Base-by-base conservation (phyloP, 2,797 vertebrate genomes). In the Tympanoctomys barrerae region DNA sequence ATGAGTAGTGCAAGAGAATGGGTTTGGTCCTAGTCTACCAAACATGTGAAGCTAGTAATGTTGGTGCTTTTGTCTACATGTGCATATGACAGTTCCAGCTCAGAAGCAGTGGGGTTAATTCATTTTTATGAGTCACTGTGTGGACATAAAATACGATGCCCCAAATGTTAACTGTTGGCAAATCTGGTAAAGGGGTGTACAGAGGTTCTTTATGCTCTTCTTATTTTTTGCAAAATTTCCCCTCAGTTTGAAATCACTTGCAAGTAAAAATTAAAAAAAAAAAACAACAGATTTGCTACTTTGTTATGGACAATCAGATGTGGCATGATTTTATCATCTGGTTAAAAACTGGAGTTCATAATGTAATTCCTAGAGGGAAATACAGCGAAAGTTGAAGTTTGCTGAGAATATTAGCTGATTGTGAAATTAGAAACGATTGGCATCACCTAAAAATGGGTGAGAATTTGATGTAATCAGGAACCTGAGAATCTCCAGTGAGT, bases 171-270 rank as follows among this genome's bases (percentile, higher is more conserved):
- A 24, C 13, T 22, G 10, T 33, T 77, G 80, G 36, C 57, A 11
- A 79, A n/a, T 68, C 24, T 42, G 7, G 13, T n/a, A 64, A 68
- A 93, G 13, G 14, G 4, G 12, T 19, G 24, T 14, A 28, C 24
- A 21, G 36, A 33, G 54, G 39, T 78, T 92, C 36, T 89, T 87
- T 12, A 13, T 21, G 42, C 3, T 79, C 21, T 82, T 94, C 42
- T 59, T 89, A 66, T 42, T 77, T 57, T 52, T 77, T 18, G 18
- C 14, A 46, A 61, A 39, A 54, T 83, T 70, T 87, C 39, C 77
- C 79, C 82, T 75, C 87, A 81, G 42, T 90, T 36, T 93, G 85
- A 95, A 96, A 85, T 95, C 86, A 79, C 42, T 78, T 86, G 21
- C 64, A 83, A 95, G 36, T 70, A 21, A 66, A 94, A 83, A 82